Evolutionary conservation across 2,113 vertebrate genomes (phyloP), one percentile per base, ranked within the genome.

Genomic region (Procapra przewalskii): DNA sequence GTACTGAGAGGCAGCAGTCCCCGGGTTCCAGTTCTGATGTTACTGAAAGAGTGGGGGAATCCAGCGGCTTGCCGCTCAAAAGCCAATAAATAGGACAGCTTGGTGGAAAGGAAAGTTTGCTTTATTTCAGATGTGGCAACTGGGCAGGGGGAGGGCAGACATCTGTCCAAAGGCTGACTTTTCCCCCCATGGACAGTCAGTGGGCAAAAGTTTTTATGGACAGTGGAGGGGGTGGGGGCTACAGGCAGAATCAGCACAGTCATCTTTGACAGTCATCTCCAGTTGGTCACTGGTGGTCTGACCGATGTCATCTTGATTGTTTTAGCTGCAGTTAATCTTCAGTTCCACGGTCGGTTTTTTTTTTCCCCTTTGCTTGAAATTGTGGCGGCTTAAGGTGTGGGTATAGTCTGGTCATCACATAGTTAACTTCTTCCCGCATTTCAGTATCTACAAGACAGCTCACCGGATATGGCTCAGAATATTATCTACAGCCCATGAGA

Each of bases 1-100:
- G 9, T 5, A 0, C 33, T 0, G 16, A 91, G 67, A 50, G 27
- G 1, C 23, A 81, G 43, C 25, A 5, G 1, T 8, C 6, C 21
- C 50, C 1, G 8, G 6, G 12, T 59, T 82, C 64, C 31, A 4
- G 54, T 60, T 19, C 54, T 31, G 71, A 3, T 77, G 23, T 77
- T 43, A 27, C 71, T 0, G 6, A 77, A 43, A 77, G 40, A 43
- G 71, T 43, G 12, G 71, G 40, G 71, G 12, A 43, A 23, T 43
- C 40, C 40, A 43, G 71, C 0, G 0, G 36, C 40, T 77, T 43
- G 71, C 71, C 0, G 1, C 36, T 43, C 40, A 14, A 27, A 43
- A 77, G 71, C 23, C 40, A 43, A 14, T 43, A 77, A 27, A 27
- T 7, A 77, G 64, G 71, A 25, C 23, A 77, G 36, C 36, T 43